These are phyloP conservation scores for Steinernema hermaphroditum DNA, from an alignment of 2,888 invertebrate species.

Conservation along the genomic window DNA sequence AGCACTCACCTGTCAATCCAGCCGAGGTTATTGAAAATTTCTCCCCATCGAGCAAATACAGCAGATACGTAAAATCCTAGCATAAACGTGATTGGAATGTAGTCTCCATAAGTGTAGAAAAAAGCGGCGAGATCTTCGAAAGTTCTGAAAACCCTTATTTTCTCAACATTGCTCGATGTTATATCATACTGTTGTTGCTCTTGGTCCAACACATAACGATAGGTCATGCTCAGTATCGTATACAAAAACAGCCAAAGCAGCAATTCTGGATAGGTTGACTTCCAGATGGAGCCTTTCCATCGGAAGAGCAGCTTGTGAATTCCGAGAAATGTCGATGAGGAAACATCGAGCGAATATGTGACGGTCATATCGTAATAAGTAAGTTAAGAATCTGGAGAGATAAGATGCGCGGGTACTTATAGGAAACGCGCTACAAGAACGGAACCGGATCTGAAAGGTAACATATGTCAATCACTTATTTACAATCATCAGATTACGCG, in stretches of 20 bases:
- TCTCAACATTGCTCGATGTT: neutral
- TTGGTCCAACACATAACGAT: constrained; percentile 45
- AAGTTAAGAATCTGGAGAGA: neutral
- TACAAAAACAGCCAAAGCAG: constrained; percentile 54
- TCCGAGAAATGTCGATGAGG: constrained; percentile 60
- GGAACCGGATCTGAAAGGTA: neutral
- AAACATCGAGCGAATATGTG: constrained; percentile 63
- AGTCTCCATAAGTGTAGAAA: constrained; percentile 60
- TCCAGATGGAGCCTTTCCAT: constrained; percentile 58
- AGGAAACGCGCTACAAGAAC: neutral
- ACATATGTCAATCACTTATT: constrained; percentile 1
- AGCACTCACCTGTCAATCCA: constrained; percentile 64
- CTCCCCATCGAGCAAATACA: constrained; percentile 51
- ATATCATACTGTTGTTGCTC: constrained; percentile 50
- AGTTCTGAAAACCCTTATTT: constrained; percentile 39
- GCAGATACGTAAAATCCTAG: constrained; percentile 64
- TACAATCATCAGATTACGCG: no score
- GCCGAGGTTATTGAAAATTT: constrained; percentile 62
- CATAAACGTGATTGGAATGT: constrained; percentile 62
- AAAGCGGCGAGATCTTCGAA: constrained; percentile 62
- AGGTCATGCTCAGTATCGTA: constrained; percentile 45
- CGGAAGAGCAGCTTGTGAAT: constrained; percentile 57
- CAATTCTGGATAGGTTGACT: constrained; percentile 54
- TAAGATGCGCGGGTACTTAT: neutral
- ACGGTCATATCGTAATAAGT: constrained; percentile 53